phyloP scores from a whole-genome alignment of 2,113 vertebrate species.

The Austrofundulus limnaeus region DNA sequence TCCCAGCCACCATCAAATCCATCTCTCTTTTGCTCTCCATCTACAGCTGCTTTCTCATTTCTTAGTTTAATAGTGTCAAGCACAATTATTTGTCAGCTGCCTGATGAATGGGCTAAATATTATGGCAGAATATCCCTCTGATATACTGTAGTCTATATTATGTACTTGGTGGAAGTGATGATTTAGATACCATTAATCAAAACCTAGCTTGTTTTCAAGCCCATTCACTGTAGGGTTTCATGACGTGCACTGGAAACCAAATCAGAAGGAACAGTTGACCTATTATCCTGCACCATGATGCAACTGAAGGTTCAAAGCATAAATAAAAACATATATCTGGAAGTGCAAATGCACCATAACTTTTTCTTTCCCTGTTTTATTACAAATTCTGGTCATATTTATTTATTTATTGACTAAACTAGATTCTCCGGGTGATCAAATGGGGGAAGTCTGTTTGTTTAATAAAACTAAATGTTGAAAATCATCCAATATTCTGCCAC shows the following conservation, averaged over 20 bases:
- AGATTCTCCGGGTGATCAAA: constrained; percentile 32
- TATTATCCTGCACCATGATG: constrained; percentile 35
- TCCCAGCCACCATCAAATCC: constrained; percentile 72
- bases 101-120: constrained; percentile 64
- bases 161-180: constrained; percentile 42
- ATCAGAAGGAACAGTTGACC: constrained; percentile 25
- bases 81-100: constrained; percentile 69
- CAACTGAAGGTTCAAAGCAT: constrained; percentile 41
- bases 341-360: constrained; percentile 16
- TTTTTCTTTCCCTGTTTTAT: constrained; percentile 10
- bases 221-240: constrained; percentile 40
- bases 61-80: constrained; percentile 70
- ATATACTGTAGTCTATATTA: constrained; percentile 55
- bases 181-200: constrained; percentile 47
- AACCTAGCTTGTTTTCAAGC: constrained; percentile 39
- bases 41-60: constrained; percentile 66
- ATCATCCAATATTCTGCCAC: constrained; percentile 40
- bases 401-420: constrained; percentile 14
- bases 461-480: constrained; percentile 30
- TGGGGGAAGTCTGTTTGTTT: constrained; percentile 27
- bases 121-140: constrained; percentile 46
- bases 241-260: constrained; percentile 30
- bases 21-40: constrained; percentile 63
- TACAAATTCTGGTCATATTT: constrained; percentile 15
- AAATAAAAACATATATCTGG: constrained; percentile 46